A percentile compares a stretch with the other conserved stretches of the same genome.
phyloP scores from a whole-genome alignment of 1,140 invertebrate genomes.

The Drosophila lini region DNA sequence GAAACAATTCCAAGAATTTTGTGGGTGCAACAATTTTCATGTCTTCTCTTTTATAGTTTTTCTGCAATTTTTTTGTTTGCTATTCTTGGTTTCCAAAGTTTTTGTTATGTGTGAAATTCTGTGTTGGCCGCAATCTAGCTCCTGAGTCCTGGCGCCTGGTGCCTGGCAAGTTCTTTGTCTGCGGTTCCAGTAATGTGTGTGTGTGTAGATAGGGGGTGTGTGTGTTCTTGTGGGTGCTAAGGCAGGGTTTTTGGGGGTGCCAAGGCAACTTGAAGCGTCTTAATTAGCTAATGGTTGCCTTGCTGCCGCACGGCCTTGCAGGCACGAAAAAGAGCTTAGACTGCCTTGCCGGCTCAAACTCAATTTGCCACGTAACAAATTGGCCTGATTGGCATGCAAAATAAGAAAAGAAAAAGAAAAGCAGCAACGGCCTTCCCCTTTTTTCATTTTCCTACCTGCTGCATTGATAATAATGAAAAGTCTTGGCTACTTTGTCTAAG shows the following conservation, averaged over 20 bases:
- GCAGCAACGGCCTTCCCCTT: background rate
- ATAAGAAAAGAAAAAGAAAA: background rate
- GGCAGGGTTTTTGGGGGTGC: slow-evolving; percentile 9
- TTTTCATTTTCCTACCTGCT: slow-evolving; percentile 22
- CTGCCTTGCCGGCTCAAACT: slow-evolving; percentile 33
- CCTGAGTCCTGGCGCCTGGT: slow-evolving; percentile 7
- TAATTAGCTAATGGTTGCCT: slow-evolving; percentile 74
- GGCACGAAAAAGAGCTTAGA: slow-evolving; percentile 56
- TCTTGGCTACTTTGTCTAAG: slow-evolving; percentile 11
- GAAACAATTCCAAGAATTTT: slow-evolving; percentile 5
- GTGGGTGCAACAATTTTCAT: slow-evolving; percentile 3
- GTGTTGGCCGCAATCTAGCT: slow-evolving; percentile 28
- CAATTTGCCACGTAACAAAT: slow-evolving; percentile 63
- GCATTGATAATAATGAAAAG: slow-evolving; percentile 31
- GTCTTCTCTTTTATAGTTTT: slow-evolving; percentile 22
- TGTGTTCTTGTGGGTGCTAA: slow-evolving; percentile 8
- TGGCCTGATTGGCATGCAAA: slow-evolving; percentile 69
- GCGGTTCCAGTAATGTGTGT: slow-evolving; percentile 24
- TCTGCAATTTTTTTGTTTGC: slow-evolving; percentile 4
- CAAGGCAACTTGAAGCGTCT: slow-evolving; percentile 42
- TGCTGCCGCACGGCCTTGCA: slow-evolving; percentile 29
- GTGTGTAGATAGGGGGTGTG: background rate
- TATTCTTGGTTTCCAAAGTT: slow-evolving; percentile 28
- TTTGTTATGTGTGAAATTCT: slow-evolving; percentile 45
- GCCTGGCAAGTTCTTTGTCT: slow-evolving; percentile 46